Conservation (phyloP, 2,888 invertebrate genomes). For the Tipula vernalis region DNA sequence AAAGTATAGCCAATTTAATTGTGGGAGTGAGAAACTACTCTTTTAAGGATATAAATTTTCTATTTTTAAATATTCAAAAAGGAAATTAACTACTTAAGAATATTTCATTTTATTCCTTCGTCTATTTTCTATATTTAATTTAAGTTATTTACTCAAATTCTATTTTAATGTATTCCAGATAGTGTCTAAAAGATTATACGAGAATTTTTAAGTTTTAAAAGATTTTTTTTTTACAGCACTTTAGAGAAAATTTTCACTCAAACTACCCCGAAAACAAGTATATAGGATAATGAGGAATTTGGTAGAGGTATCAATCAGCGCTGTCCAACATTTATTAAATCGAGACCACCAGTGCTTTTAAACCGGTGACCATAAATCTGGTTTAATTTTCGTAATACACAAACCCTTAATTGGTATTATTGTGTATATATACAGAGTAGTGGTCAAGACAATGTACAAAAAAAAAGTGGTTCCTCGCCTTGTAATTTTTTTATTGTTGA, state of each 20-base stretch:
- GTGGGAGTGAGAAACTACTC: background rate
- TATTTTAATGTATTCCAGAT: background rate
- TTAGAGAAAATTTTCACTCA: background rate
- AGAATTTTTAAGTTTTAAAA: background rate
- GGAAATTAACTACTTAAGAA: background rate
- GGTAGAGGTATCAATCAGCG: too few relatives aligned
- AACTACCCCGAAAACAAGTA: background rate
- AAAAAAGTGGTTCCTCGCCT: background rate
- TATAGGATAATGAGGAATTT: background rate
- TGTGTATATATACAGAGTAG: background rate
- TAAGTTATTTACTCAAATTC: background rate
- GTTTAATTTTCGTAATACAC: too few relatives aligned
- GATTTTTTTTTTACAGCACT: background rate
- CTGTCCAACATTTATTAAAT: too few relatives aligned
- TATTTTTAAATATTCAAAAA: constrained; percentile 4
- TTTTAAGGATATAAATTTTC: background rate
- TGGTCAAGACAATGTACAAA: background rate
- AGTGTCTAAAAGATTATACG: background rate
- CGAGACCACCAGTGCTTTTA: too few relatives aligned
- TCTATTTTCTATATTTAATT: background rate
- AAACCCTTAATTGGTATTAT: background rate
- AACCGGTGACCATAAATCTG: too few relatives aligned
- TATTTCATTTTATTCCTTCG: background rate
- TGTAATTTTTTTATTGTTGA: background rate
- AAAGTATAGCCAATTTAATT: too few relatives aligned